Conservation (phyloP, 1,140 invertebrate genomes). For the Drosophila pachea region DNA sequence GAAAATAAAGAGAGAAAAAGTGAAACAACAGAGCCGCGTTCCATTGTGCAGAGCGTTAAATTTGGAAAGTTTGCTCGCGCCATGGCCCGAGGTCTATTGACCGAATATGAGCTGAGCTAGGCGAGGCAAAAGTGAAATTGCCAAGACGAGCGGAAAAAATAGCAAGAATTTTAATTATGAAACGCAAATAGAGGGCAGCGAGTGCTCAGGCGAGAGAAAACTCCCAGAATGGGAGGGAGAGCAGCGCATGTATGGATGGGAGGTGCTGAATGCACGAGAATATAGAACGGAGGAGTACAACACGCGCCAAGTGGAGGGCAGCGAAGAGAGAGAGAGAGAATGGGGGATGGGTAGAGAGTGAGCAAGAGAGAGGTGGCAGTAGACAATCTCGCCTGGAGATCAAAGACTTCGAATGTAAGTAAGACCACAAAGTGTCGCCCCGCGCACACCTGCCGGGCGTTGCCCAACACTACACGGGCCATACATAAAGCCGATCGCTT, state of each 20-base stretch:
- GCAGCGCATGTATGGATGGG: too few relatives aligned
- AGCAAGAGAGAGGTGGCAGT: too few relatives aligned
- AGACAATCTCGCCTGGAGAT: too few relatives aligned
- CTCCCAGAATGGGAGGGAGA: too few relatives aligned
- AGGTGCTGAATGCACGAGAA: too few relatives aligned
- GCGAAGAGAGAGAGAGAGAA: neutral
- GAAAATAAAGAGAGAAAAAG: neutral
- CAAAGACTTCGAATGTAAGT: too few relatives aligned
- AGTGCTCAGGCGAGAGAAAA: neutral
- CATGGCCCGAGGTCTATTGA: constrained; percentile 59
- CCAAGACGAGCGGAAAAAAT: constrained; percentile 40
- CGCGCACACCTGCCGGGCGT: constrained; percentile 2
- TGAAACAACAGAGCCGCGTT: constrained; percentile 11
- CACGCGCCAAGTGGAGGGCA: neutral
- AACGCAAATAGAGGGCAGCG: constrained; percentile 40
- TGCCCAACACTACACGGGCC: constrained; percentile 4
- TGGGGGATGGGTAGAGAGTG: neutral
- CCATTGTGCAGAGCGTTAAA: constrained; percentile 73
- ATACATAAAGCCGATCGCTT: constrained; percentile 45
- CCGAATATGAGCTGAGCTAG: constrained; percentile 40
- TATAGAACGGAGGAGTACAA: too few relatives aligned
- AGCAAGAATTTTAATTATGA: constrained; percentile 49
- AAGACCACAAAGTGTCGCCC: neutral
- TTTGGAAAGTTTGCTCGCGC: constrained; percentile 67
- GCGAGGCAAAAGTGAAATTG: constrained; percentile 45